Base-by-base conservation (phyloP, 2,797 vertebrate genomes). In the Dallia pectoralis region DNA sequence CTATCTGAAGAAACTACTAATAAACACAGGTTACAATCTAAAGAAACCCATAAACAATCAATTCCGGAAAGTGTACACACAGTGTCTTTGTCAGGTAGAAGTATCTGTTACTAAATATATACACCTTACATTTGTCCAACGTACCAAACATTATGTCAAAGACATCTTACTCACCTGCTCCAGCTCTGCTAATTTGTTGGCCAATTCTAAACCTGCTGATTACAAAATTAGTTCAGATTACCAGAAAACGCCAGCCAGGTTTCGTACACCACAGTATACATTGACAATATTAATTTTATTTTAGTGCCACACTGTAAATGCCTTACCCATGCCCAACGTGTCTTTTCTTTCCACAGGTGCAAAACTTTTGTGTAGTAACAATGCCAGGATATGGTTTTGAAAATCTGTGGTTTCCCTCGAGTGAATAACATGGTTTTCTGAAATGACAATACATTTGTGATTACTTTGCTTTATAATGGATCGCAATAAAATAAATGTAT, bases 321-420 rank as follows among this genome's bases (percentile, higher is more conserved):
- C 61, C 85, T 90, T 77, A 94, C 92, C 92, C 14, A 88, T 77
- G 94, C 92, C 92, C 14, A 88, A 67, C 69, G 77, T 49, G 19
- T 88, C 77, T 0, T 89, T 86, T 44, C 84, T 90, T 79, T 88
- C 84, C 22, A 82, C 70, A 29, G 90, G 84, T 73, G 72, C 66
- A 75, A 89, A 79, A 73, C 86, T 88, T 83, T 90, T 92, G 36
- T 85, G 87, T 32, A 93, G 81, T 79, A 94, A 73, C 56, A 92
- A 80, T 4, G 88, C 82, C 14, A 94, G 66, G 49, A 94, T 89
- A 82, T 91, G 91, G 81, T 81, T 89, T 66, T 92, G 89, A 32
- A 82, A n/a, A 53, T 91, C 85, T 78, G 78, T 76, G 66, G 86
- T 85, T 4, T 89, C 89, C 79, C 82, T 91, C 59, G 77, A 75